Evolutionary conservation across 30 jellyfish, hydroid and myxozoan genomes (phyloP).

Genomic region (Catostylus mosaicus): DNA sequence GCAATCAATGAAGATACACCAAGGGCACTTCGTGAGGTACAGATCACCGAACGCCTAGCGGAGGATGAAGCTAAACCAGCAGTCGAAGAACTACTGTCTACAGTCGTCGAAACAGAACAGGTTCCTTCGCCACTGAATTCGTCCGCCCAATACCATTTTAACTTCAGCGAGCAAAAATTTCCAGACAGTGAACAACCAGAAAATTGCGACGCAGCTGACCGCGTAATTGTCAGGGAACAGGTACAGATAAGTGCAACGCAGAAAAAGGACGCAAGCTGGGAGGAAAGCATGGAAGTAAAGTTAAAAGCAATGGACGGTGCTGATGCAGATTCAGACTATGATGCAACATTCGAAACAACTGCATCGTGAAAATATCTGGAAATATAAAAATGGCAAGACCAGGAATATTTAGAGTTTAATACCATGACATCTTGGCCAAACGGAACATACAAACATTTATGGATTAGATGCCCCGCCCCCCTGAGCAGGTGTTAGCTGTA

Average conservation of each 20-base stretch:
- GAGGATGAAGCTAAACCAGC: too few species aligned
- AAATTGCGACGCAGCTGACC: background rate
- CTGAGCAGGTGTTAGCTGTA: too few species aligned
- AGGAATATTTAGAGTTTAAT: too few species aligned
- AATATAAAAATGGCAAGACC: too few species aligned
- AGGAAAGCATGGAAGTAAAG: background rate
- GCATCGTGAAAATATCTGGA: slow-evolving; percentile 7
- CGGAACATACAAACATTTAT: too few species aligned
- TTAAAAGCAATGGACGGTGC: slow-evolving; percentile 7
- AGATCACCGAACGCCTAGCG: too few species aligned
- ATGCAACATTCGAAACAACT: slow-evolving; percentile 58
- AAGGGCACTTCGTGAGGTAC: background rate
- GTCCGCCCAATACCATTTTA: slow-evolving; percentile 46
- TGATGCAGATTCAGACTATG: slow-evolving; percentile 44
- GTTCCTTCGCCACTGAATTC: slow-evolving; percentile 16
- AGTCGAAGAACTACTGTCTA: too few species aligned
- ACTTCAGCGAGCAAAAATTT: slow-evolving; percentile 30
- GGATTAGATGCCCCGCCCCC: too few species aligned
- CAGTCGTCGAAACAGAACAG: background rate
- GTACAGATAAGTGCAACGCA: background rate
- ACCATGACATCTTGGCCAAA: too few species aligned
- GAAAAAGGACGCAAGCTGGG: background rate
- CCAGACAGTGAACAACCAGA: slow-evolving; percentile 8
- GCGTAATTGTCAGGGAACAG: background rate
- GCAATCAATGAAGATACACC: background rate